phyloP scores from a whole-genome alignment of 2,797 vertebrate species.

The Catostomus latipinnis region DNA sequence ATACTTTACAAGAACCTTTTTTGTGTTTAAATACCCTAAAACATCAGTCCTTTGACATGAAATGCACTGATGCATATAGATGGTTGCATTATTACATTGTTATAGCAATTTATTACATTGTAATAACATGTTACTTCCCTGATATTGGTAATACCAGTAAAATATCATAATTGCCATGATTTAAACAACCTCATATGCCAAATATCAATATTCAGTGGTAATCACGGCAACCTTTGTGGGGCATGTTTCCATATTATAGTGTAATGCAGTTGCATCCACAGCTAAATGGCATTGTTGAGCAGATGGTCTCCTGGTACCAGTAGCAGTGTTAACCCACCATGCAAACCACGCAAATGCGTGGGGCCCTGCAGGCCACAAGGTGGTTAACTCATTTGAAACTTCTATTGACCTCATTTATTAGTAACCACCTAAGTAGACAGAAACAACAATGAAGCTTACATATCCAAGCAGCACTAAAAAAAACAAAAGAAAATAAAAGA shows the following conservation, averaged over 20 bases:
- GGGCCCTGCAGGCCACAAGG: too few species aligned
- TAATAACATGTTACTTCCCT: not conserved
- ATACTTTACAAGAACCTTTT: not conserved
- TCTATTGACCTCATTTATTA: too few species aligned
- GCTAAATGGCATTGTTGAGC: slow-evolving; percentile 7
- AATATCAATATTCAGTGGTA: not conserved
- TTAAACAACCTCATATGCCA: not conserved
- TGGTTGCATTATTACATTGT: not conserved
- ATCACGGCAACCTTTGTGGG: not conserved
- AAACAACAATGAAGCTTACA: too few species aligned
- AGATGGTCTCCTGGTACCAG: slow-evolving; percentile 49
- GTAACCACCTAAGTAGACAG: too few species aligned
- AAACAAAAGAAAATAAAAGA: too few species aligned
- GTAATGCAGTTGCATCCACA: slow-evolving; percentile 1
- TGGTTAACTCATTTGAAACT: too few species aligned
- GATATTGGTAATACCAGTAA: not conserved
- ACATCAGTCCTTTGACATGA: too few species aligned
- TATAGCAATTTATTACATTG: not conserved
- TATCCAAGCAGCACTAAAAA: too few species aligned
- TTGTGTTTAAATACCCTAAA: not conserved
- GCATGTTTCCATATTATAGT: not conserved
- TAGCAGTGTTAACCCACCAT: too few species aligned
- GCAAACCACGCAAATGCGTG: too few species aligned
- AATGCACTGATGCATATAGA: not conserved
- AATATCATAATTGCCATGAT: not conserved